Conservation (phyloP, 2,888 invertebrate species). For the Athalia circularis region DNA sequence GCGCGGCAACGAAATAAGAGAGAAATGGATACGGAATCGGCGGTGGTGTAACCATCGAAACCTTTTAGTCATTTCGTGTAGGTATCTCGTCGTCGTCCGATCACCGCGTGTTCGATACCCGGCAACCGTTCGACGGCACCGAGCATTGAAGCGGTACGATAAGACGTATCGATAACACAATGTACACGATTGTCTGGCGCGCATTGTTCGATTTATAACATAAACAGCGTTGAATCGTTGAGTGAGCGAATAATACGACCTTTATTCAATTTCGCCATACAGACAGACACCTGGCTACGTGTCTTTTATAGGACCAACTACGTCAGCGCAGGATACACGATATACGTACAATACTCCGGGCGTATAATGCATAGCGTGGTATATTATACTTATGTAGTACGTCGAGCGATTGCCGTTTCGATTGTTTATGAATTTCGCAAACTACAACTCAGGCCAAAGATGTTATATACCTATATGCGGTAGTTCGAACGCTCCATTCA, state of each 20-base stretch:
- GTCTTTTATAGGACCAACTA: neutral
- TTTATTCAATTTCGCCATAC: slow-evolving; percentile 57
- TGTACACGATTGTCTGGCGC: slow-evolving; percentile 52
- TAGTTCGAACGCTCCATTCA: neutral
- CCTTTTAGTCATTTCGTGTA: slow-evolving; percentile 25
- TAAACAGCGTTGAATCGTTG: slow-evolving; percentile 47
- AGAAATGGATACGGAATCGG: slow-evolving; percentile 16
- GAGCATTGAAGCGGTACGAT: slow-evolving; percentile 53
- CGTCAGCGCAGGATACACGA: neutral
- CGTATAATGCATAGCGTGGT: neutral
- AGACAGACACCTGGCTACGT: slow-evolving; percentile 49
- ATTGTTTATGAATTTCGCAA: slow-evolving; percentile 70
- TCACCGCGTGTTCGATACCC: neutral
- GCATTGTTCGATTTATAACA: slow-evolving; percentile 43
- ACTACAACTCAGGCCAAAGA: slow-evolving; percentile 8
- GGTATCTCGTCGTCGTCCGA: neutral
- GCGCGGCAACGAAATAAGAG: neutral
- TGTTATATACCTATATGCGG: neutral
- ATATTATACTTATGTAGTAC: slow-evolving; percentile 28
- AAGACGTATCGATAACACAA: slow-evolving; percentile 54
- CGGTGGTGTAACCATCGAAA: slow-evolving; percentile 16
- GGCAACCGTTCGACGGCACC: neutral
- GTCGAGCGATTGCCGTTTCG: slow-evolving; percentile 52
- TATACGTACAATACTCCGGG: neutral
- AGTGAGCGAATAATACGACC: slow-evolving; percentile 52